Evolutionary conservation across 2,113 vertebrate species (phyloP).

Genomic region (Mobula birostris): DNA sequence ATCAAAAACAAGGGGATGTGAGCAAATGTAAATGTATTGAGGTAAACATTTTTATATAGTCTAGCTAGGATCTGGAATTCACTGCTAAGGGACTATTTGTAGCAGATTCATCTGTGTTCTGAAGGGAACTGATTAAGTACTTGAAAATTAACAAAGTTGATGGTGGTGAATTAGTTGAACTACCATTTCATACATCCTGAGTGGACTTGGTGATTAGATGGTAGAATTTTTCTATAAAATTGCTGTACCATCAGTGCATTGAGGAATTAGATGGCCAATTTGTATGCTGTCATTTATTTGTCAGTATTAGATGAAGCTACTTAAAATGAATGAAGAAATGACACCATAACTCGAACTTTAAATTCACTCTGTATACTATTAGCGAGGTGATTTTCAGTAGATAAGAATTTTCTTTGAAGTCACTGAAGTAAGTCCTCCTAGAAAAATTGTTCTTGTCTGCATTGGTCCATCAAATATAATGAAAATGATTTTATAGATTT

Average conservation of each 20-base stretch:
- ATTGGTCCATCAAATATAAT: neutral
- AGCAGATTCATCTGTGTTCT: too few species aligned
- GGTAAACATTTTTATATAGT: too few species aligned
- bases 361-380: neutral
- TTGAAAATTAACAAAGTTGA: too few species aligned
- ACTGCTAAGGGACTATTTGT: too few species aligned
- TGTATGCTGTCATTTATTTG: neutral
- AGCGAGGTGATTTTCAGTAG: neutral
- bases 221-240: too few species aligned
- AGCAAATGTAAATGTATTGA: too few species aligned
- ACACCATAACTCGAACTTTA: neutral
- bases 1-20: too few species aligned
- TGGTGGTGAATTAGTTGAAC: too few species aligned
- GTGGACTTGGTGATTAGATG: too few species aligned
- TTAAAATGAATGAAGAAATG: neutral
- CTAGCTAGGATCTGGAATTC: too few species aligned
- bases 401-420: neutral
- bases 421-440: neutral
- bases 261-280: neutral
- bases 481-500: neutral
- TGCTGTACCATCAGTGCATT: neutral
- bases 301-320: slow-evolving; percentile 19
- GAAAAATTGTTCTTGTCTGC: neutral
- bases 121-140: too few species aligned
- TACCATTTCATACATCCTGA: too few species aligned